phyloP scores from a whole-genome alignment of 23 tunicate species.

The Halocynthia roretzi region DNA sequence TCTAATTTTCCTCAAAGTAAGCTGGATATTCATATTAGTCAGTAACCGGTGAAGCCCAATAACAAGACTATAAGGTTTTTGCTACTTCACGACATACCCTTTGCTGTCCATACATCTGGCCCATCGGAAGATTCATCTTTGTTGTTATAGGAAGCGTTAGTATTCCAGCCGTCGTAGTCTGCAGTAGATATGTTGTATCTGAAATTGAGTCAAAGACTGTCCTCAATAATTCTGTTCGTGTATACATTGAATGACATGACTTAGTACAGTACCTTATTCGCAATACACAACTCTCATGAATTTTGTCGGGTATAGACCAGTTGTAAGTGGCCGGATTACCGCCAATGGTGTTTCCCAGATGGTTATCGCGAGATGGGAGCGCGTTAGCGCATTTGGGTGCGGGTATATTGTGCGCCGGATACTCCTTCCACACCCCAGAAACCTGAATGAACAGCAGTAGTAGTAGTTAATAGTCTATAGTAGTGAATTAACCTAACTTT shows the following conservation, averaged over 20 bases:
- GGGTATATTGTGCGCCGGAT: slow-evolving; percentile 10
- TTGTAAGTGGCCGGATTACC: slow-evolving; percentile 24
- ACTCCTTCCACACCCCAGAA: slow-evolving; percentile 19
- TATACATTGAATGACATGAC: neutral
- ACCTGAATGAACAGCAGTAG: neutral
- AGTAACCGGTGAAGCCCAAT: too few relatives aligned
- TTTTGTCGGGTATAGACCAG: slow-evolving; percentile 41
- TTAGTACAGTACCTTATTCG: slow-evolving; percentile 61
- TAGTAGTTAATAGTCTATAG: too few relatives aligned
- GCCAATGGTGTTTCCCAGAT: slow-evolving; percentile 15
- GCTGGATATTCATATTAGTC: too few relatives aligned
- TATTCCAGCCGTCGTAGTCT: slow-evolving; percentile 72
- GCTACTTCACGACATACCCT: slow-evolving; percentile 26
- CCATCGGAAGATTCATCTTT: slow-evolving; percentile 19
- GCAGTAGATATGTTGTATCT: slow-evolving; percentile 96
- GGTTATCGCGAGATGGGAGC: slow-evolving; percentile 16
- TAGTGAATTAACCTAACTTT: too few relatives aligned
- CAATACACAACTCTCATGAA: slow-evolving; percentile 49
- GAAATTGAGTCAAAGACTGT: neutral
- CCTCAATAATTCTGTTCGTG: neutral
- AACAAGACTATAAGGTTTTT: too few relatives aligned
- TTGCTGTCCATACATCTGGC: slow-evolving; percentile 68
- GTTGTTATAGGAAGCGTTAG: slow-evolving; percentile 36
- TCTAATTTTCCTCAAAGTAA: too few relatives aligned
- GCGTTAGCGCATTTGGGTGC: slow-evolving; percentile 3